Evolutionary conservation across 2,113 vertebrate genomes (phyloP).

Genomic region (Vidua macroura): DNA sequence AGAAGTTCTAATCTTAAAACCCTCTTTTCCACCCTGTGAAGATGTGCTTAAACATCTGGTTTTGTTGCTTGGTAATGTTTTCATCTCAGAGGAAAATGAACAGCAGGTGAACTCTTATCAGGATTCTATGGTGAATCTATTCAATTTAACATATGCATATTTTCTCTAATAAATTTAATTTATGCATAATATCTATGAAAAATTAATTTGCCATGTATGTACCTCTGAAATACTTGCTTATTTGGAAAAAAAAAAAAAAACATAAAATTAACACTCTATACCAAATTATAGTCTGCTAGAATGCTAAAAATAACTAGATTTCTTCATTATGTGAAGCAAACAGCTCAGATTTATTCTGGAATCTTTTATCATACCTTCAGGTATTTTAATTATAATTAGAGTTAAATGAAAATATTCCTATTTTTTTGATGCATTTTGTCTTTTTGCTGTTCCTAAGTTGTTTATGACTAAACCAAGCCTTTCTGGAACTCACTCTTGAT

Average conservation of each 20-base stretch:
- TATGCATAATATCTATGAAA: constrained; percentile 12
- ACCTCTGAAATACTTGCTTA: not conserved
- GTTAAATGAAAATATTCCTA: not conserved
- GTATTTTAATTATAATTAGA: not conserved
- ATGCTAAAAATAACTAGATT: not conserved
- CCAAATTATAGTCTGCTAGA: not conserved
- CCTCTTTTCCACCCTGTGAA: not conserved
- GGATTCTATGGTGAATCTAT: not conserved
- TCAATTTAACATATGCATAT: not conserved
- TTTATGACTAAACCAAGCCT: not conserved
- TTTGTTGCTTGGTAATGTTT: not conserved
- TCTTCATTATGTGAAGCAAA: not conserved
- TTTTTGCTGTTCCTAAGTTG: not conserved
- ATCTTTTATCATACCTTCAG: not conserved
- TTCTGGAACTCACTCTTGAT: not conserved
- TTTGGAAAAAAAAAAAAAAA: not conserved
- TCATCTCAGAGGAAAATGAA: constrained; percentile 4
- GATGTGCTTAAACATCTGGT: not conserved
- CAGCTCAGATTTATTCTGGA: not conserved
- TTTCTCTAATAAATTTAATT: not conserved
- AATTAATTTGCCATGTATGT: constrained; percentile 6
- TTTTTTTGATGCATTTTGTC: not conserved
- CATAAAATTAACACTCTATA: not conserved
- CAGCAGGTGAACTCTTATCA: constrained; percentile 22
- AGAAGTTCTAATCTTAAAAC: not conserved